A percentile compares a stretch with the other conserved stretches of the same genome.
Evolutionary conservation across 1,140 invertebrate genomes (phyloP).

Genomic region (Oncopeltus fasciatus): DNA sequence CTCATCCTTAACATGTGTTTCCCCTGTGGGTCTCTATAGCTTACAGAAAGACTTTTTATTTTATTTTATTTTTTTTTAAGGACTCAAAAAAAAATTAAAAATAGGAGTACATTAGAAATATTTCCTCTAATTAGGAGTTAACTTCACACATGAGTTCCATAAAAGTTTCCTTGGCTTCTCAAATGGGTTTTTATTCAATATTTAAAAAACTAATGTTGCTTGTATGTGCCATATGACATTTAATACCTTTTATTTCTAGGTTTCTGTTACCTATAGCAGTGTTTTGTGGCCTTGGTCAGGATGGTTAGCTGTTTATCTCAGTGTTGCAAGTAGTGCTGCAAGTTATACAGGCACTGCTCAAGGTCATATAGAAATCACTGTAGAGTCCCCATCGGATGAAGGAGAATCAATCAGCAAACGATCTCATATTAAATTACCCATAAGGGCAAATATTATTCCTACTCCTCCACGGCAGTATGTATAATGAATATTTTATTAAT

Average conservation of each 20-base stretch:
- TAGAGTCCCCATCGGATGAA: constrained; percentile 64
- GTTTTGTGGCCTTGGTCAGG: constrained; percentile 94
- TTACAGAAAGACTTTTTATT: too few species aligned
- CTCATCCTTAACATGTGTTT: too few species aligned
- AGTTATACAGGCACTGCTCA: constrained; percentile 64
- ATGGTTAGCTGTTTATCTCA: constrained; percentile 64
- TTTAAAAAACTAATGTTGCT: too few species aligned
- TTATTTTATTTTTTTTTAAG: too few species aligned
- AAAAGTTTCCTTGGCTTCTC: too few species aligned
- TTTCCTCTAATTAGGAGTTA: too few species aligned
- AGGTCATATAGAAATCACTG: constrained; percentile 69
- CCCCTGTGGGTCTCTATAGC: too few species aligned
- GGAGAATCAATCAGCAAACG: constrained; percentile 45
- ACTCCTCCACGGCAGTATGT: constrained; percentile 50
- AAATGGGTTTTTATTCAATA: too few species aligned
- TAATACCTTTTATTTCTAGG: constrained; percentile 34
- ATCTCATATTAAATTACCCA: constrained; percentile 60
- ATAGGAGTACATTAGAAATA: too few species aligned
- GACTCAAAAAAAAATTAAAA: too few species aligned
- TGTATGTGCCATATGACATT: too few species aligned
- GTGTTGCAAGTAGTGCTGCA: constrained; percentile 45
- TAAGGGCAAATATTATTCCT: constrained; percentile 56
- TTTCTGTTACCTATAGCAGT: constrained; percentile 62
- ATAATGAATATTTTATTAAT: neutral
- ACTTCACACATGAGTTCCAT: too few species aligned